Base-by-base conservation (phyloP, 2,113 vertebrate genomes). In the Lycocorax pyrrhopterus region DNA sequence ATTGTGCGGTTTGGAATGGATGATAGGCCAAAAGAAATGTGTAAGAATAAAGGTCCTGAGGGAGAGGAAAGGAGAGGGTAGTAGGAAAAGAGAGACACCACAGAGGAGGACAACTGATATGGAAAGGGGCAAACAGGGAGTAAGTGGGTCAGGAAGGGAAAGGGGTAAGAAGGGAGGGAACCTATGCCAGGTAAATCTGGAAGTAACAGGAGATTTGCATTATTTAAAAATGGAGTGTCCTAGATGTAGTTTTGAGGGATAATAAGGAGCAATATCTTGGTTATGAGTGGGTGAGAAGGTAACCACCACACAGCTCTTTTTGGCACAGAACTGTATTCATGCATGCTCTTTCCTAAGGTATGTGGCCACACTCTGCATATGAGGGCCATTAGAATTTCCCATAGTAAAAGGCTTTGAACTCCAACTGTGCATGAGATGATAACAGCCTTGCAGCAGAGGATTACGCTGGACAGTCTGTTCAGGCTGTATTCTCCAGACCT, bases 401-500 rank as follows among this genome's bases (percentile, higher is more conserved):
- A 30, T 35, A 62, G 46, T 21, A 22, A 53, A 78, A 58, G 12
- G 9, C 41, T 81, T 49, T 27, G 13, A 14, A 14, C 46, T 90
- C 39, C 22, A 79, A 5, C 74, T 59, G 6, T 9, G 4, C 6
- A 1, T 39, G 53, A 81, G 51, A 63, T 87, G 33, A 14, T 47
- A 72, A 41, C 27, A 44, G 49, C 79, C 51, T 88, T 33, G 43
- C 33, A 64, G 71, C 53, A 85, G n/a, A 64, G 47, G 52, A 10
- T 78, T 71, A 16, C 11, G 2, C 12, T 53, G 71, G 71, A 60
- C 74, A 69, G 25, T 55, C 39, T 87, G 32, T 89, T 87, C 66
- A 89, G 56, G 67, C 49, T 87, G 84, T 56, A 29, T 75, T 47
- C 73, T 89, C 68, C 41, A 89, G 58, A 87, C 73, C 35, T 88